Conservation (phyloP, 2,888 invertebrate genomes). For the Hetaerina titia region DNA sequence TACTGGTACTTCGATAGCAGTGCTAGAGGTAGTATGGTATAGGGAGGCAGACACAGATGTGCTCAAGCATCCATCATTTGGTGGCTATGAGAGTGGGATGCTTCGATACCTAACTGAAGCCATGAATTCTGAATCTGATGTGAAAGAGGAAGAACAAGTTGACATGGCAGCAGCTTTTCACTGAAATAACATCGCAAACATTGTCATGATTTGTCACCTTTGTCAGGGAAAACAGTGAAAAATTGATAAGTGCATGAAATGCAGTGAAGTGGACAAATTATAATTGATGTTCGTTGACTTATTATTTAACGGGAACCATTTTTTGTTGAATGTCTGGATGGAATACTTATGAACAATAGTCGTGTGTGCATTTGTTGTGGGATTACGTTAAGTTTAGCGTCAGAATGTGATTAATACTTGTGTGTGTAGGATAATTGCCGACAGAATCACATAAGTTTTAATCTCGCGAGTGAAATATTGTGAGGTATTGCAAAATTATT, state of each 20-base stretch:
- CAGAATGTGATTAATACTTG: no score
- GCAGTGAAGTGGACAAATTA: background rate
- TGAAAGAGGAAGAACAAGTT: conserved; percentile 33
- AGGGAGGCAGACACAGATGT: conserved; percentile 39
- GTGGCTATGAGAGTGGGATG: conserved; percentile 41
- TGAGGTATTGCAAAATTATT: no score
- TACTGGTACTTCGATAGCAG: background rate
- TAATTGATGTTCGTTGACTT: no score
- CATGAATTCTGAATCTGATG: conserved; percentile 39
- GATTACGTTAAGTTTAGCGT: no score
- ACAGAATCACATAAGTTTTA: no score
- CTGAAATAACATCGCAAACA: conserved; percentile 19
- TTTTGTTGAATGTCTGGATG: no score
- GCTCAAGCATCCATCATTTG: conserved; percentile 21
- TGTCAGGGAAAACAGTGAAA: background rate
- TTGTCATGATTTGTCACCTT: background rate
- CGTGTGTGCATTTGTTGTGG: no score
- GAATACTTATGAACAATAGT: no score
- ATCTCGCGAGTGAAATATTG: no score
- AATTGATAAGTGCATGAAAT: background rate
- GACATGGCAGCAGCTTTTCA: conserved; percentile 49
- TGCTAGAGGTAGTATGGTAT: background rate
- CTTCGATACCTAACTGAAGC: background rate
- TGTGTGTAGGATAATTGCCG: no score
- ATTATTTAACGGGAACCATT: no score